Evolutionary conservation across 1,140 invertebrate genomes (phyloP).

Genomic region (Cyclargus thomasi): DNA sequence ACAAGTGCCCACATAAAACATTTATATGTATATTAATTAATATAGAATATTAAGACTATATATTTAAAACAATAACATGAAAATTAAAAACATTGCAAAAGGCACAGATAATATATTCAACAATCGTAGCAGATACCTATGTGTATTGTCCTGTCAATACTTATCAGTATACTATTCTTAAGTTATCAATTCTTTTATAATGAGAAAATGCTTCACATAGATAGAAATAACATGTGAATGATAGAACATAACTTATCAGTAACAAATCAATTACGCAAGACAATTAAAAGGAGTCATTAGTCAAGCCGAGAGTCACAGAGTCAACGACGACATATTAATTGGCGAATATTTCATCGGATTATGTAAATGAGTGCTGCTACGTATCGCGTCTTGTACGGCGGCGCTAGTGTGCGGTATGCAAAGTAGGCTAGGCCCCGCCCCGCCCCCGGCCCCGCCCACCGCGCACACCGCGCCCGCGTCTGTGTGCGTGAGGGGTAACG

Average conservation of each 20-base stretch:
- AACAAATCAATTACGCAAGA: constrained; percentile 1
- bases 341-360: constrained; percentile 21
- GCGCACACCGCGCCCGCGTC: constrained; percentile 27
- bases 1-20: too few relatives aligned
- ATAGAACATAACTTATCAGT: background rate
- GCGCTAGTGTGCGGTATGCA: constrained; percentile 37
- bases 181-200: background rate
- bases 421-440: constrained; percentile 36
- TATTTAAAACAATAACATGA: too few relatives aligned
- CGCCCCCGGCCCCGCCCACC: constrained; percentile 29
- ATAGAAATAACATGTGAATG: background rate
- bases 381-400: constrained; percentile 20
- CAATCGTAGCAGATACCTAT: background rate
- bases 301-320: background rate
- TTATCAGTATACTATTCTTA: background rate
- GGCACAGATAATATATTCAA: background rate
- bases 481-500: constrained; percentile 25
- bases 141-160: too few relatives aligned
- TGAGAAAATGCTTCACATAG: background rate
- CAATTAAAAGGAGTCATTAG: background rate
- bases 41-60: too few relatives aligned
- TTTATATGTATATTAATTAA: too few relatives aligned
- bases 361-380: constrained; percentile 37
- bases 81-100: too few relatives aligned
- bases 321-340: constrained; percentile 11